Base-by-base conservation (phyloP, 2,113 vertebrate genomes). In the Alosa alosa region DNA sequence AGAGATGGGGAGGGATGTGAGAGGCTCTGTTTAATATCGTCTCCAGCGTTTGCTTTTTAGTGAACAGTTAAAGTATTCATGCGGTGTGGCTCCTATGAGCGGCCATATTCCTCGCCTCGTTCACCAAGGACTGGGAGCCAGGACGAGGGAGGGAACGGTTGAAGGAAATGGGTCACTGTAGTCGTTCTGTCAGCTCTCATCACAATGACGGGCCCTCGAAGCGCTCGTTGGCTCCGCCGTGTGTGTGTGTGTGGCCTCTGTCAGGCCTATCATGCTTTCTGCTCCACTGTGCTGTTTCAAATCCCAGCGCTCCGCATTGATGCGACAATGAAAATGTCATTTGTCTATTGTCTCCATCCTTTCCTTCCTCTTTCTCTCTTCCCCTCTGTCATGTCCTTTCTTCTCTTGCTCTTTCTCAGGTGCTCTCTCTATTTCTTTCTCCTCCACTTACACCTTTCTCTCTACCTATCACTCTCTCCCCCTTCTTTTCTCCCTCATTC, bases 101-200 rank as follows among this genome's bases (percentile, higher is more conserved):
- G 44, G 57, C 44, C 85, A 84, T 60, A 47, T 81, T 82, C 86
- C 50, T 55, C 84, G 75, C 18, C 86, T 82, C 85, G 41, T 50
- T 85, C 87, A 31, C 84, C 83, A 81, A 88, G 88, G 82, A 88
- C 49, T 39, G 72, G 20, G 8, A 20, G 84, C 72, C 57, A 50
- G 55, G 17, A 15, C 18, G 55, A 60, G n/a, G 25, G 60, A 10
- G 25, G 64, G n/a, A 72, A 7, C 25, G 31, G 36, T 17, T 0
- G 15, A 1, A 36, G 31, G 25, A 78, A 78, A 11, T 78, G 72
- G 72, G 72, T 78, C 72, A 78, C 72, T 13, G 2, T 39, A 41
- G 72, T 17, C 31, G 11, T 13, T 39, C 13, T 36, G 72, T 78
- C 36, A 39, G 11, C n/a, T 72, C 64, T 36, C 72, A 41, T 78